Base-by-base conservation (phyloP, 2,797 vertebrate genomes). In the Borostomias antarcticus region DNA sequence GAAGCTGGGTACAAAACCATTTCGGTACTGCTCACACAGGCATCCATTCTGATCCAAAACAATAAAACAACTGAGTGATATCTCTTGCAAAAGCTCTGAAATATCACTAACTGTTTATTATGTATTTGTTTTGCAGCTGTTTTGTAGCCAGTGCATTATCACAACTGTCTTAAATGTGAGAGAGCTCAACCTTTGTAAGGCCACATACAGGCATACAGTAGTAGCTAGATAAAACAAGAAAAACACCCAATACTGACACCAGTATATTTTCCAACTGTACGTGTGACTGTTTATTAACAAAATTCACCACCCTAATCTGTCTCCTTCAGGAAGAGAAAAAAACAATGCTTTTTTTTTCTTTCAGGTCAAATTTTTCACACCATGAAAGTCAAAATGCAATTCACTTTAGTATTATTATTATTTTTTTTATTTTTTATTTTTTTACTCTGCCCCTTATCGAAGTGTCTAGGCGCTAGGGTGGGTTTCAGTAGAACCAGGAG, bases 401-500 rank as follows among this genome's bases (percentile, higher is more conserved):
- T 84, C 68, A 82, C 77, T 76, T 54, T 81, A 79, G 83, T 78
- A 73, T 77, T 47, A 45, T 45, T n/a, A n/a, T n/a, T n/a, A n/a
- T n/a, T n/a, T n/a, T n/a, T n/a, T n/a, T n/a, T n/a, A n/a, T n/a
- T n/a, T n/a, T n/a, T 15, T 45, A 2, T 51, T 51, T 51, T 78
- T 79, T 77, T 59, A 78, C 79, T 83, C 78, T 86, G 74, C 79
- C 72, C 79, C 81, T 79, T 77, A 81, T 68, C 45, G 64, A 76
- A 82, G 70, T 75, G 21, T 68, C 76, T 74, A 79, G 72, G 74
- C 51, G n/a, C 76, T 83, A 83, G 66, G 78, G 74, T 82, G 82
- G 83, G 80, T 86, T 88, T 86, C 66, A 87, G 79, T 89, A 90
- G 89, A 94, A 90, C 90, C 92, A 92, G 90, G 91, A 90, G 91